These are phyloP conservation scores for Neodiprion lecontei DNA, from an alignment of 1,140 invertebrate species.

Conservation along the genomic window DNA sequence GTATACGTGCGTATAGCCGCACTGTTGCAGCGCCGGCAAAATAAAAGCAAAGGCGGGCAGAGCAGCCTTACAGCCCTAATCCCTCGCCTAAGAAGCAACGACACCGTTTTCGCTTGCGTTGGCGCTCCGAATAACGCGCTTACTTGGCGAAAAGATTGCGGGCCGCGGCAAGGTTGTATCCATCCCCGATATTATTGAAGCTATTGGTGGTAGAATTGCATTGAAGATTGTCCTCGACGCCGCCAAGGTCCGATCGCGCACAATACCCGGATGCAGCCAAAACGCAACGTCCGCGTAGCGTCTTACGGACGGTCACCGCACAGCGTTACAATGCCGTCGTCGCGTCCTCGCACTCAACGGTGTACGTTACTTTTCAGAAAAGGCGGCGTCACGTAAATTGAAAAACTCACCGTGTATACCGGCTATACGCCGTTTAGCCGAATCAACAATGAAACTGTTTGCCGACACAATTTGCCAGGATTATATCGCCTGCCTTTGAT, in stretches of 20 bases:
- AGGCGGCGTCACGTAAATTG: constrained; percentile 57
- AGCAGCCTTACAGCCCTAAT: constrained; percentile 38
- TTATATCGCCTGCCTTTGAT: background rate
- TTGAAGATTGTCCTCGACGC: too few species aligned
- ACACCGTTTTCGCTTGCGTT: constrained; percentile 32
- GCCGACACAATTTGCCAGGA: constrained; percentile 50
- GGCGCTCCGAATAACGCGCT: constrained; percentile 60
- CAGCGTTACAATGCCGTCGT: background rate
- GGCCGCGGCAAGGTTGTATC: background rate
- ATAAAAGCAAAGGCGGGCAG: constrained; percentile 13
- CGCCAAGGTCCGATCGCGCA: constrained; percentile 36
- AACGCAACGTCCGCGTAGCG: background rate
- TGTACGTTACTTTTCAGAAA: constrained; percentile 64
- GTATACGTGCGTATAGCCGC: background rate
- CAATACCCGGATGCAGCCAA: constrained; percentile 24
- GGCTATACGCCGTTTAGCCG: constrained; percentile 38
- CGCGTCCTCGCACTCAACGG: constrained; percentile 36
- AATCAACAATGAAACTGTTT: constrained; percentile 54
- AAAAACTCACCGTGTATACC: background rate
- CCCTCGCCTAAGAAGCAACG: constrained; percentile 47
- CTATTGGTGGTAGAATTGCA: too few species aligned
- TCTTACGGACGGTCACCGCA: constrained; percentile 8
- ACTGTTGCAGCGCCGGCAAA: background rate
- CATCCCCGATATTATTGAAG: background rate
- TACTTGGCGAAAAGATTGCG: constrained; percentile 35